A percentile compares a stretch with the other conserved stretches of the same genome.
Evolutionary conservation across 2,797 vertebrate species (phyloP).

Genomic region (Lerista edwardsae): DNA sequence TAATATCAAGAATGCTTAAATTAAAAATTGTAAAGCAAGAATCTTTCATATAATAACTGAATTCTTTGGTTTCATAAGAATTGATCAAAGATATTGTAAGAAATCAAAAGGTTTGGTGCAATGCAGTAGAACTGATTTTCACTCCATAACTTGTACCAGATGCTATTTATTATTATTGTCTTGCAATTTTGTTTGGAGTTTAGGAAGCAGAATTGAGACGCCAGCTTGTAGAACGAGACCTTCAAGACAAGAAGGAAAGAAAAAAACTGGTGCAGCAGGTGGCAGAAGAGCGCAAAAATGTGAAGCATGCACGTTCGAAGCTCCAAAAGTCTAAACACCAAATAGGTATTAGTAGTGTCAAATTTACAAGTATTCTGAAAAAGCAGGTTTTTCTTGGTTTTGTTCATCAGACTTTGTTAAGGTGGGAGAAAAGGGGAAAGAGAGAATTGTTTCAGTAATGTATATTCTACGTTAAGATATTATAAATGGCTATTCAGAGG

Average conservation of each 20-base stretch:
- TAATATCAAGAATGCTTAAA: not conserved
- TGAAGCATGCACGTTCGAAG: conserved; percentile 81
- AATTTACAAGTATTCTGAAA: conserved; percentile 63
- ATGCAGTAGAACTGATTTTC: not conserved
- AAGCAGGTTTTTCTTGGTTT: conserved; percentile 20
- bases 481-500: not conserved
- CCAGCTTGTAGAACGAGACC: conserved; percentile 76
- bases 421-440: not conserved
- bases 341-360: conserved; percentile 81
- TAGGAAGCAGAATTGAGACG: conserved; percentile 84
- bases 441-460: not conserved
- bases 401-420: conserved; percentile 25
- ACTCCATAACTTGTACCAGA: not conserved
- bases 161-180: conserved; percentile 13
- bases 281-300: conserved; percentile 85
- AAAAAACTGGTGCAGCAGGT: conserved; percentile 86
- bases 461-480: not conserved
- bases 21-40: not conserved
- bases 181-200: conserved; percentile 46
- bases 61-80: not conserved
- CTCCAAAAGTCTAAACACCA: conserved; percentile 83
- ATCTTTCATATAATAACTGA: not conserved
- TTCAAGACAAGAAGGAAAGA: conserved; percentile 82
- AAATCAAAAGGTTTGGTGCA: not conserved
- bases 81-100: not conserved